A percentile compares a stretch with the other conserved stretches of the same genome.
Evolutionary conservation across 2,797 vertebrate species (phyloP).

Genomic region (Hylomyscus alleni): DNA sequence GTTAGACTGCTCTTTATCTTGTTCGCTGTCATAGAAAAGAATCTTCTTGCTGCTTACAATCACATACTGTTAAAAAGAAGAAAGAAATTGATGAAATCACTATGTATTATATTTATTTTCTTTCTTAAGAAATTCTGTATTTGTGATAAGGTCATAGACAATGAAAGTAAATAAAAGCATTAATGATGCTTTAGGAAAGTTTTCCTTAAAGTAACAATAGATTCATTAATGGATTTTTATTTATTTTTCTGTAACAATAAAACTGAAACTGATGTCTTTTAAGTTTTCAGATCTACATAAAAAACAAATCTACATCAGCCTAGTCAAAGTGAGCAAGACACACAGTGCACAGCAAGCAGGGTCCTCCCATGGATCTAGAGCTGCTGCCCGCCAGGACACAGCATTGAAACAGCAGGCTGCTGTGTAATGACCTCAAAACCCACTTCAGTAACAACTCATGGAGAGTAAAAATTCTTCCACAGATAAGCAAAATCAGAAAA

Average conservation of each 20-base stretch:
- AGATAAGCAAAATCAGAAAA: constrained; percentile 45
- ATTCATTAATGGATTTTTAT: neutral
- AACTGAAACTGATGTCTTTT: constrained; percentile 41
- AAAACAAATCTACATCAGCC: neutral
- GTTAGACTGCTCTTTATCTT: constrained; percentile 96
- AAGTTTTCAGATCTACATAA: neutral
- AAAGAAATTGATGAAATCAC: constrained; percentile 37
- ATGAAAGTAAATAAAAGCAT: constrained; percentile 40
- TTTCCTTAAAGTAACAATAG: constrained; percentile 46
- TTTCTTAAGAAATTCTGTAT: constrained; percentile 54
- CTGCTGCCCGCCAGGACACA: constrained; percentile 29
- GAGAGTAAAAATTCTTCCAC: neutral
- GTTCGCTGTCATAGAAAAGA: constrained; percentile 97
- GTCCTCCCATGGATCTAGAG: neutral
- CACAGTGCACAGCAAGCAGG: constrained; percentile 37
- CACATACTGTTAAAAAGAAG: constrained; percentile 91
- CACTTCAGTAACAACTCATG: constrained; percentile 11
- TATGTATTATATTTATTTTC: constrained; percentile 25
- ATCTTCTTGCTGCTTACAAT: constrained; percentile 99
- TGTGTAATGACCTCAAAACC: constrained; percentile 31
- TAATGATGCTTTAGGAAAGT: constrained; percentile 30
- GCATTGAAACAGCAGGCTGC: neutral
- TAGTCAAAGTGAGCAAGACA: neutral
- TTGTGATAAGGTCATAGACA: constrained; percentile 59
- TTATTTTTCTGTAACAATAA: neutral